Evolutionary conservation across 2,797 vertebrate genomes (phyloP), one percentile per base, ranked within the genome.

Genomic region (Darevskia mixta): DNA sequence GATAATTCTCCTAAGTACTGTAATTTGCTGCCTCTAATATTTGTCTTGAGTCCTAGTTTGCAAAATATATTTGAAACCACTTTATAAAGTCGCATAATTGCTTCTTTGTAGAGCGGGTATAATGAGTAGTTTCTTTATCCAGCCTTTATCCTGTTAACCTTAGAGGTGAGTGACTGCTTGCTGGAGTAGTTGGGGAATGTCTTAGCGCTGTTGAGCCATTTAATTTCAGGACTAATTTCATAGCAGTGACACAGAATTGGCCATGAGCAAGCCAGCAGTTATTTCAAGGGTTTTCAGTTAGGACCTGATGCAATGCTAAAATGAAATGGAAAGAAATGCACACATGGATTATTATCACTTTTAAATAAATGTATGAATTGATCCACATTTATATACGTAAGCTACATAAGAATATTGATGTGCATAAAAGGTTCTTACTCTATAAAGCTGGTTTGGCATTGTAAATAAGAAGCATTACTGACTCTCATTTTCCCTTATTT

Each of bases 1-100:
- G 97, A 97, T 97, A 97, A 97, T 97, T 97, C 97, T 96, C 94
- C 95, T 97, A 97, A 97, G 97, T 97, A 97, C 97, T 97, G 96
- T 97, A 97, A 97, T 97, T 97, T 97, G 95, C 97, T 95, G 96
- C 97, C 96, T 97, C 97, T 97, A 97, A 97, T 97, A 97, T 97
- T 97, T 97, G 97, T 97, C 97, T 89, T 96, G 97, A 97, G 96
- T 97, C 95, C 95, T 97, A 95, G 97, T 97, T 97, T 97, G 97
- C 96, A 97, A 97, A 97, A 97, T 97, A 97, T 97, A 97, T 97
- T 96, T 96, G 97, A 97, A 97, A 96, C 97, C 96, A 95, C 89
- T 95, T 96, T 97, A 95, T 96, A 97, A 97, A 97, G 97, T 97
- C 96, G 90, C 95, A 95, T 97, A 97, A 97, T 97, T 97, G 97